phyloP scores from a whole-genome alignment of 2,888 invertebrate genomes.

The Noctua pronuba region DNA sequence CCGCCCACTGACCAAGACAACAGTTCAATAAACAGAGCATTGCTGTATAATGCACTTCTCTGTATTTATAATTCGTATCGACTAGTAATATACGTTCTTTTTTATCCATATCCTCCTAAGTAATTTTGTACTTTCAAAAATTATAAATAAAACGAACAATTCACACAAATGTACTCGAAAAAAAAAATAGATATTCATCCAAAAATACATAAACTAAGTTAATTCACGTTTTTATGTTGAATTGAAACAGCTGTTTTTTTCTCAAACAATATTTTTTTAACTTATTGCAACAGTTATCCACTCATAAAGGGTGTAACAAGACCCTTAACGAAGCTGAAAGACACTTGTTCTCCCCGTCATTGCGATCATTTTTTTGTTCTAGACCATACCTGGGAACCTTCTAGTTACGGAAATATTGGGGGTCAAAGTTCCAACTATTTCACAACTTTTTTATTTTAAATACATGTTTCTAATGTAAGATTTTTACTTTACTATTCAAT shows the following conservation, averaged over 20 bases:
- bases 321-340: too few species aligned
- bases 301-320: background rate
- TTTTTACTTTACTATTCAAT: background rate
- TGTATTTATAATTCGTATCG: background rate
- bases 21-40: too few species aligned
- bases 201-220: background rate
- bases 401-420: background rate
- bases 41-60: background rate
- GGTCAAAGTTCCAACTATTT: too few species aligned
- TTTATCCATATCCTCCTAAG: background rate
- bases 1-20: too few species aligned
- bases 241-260: conserved; percentile 2
- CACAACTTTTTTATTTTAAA: too few species aligned
- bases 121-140: too few species aligned
- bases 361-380: too few species aligned
- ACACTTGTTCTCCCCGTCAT: too few species aligned
- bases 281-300: background rate
- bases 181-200: background rate
- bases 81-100: too few species aligned
- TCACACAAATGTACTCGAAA: background rate
- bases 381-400: too few species aligned
- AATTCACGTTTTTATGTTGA: background rate
- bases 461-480: background rate
- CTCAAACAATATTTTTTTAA: background rate
- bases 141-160: background rate